Evolutionary conservation across 2,113 vertebrate species (phyloP), one percentile per base, ranked within the genome.

Genomic region (Cynoglossus semilaevis): DNA sequence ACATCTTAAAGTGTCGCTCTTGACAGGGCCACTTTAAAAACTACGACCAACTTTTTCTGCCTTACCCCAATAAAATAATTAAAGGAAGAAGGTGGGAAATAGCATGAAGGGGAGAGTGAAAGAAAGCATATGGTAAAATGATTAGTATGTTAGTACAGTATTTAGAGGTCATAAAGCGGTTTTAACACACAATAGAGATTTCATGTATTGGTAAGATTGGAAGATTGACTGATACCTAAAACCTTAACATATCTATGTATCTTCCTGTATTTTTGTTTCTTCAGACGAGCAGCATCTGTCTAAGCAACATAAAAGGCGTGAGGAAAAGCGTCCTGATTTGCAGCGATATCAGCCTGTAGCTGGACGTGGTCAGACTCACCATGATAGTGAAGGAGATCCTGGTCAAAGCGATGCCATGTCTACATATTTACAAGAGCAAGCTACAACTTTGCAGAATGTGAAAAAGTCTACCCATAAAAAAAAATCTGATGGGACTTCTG

Each of bases 301-400:
- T 55, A 91, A 90, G 0, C 90, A 93, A 41, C 70, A 76, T 0
- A 70, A 36, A 36, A 82, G 11, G 17, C 67, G 58, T 55, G 94
- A 94, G 67, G 90, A 86, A 49, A 92, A 95, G 65, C 93, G 91
- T 1, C 94, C 96, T 15, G 95, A 96, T 78, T 78, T 94, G 56
- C 92, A 94, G 81, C 92, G 92, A 51, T 98, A 96, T 80, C 92
- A 93, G 43, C 92, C 93, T 1, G 88, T 88, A 15, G 73, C 91
- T 35, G 93, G 91, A 51, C 91, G 92, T 4, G 76, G 92, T 58
- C 88, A 88, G 2, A 70, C 11, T 46, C 74, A 36, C 13, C 68
- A 15, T 0, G 92, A 94, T 54, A 85, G 67, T n/a, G 76, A 83
- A 52, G 87, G 85, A 45, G 53, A 84, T 37, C 36, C 72, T 37